Conservation (phyloP, 2,797 vertebrate species). For the Clangula hyemalis region DNA sequence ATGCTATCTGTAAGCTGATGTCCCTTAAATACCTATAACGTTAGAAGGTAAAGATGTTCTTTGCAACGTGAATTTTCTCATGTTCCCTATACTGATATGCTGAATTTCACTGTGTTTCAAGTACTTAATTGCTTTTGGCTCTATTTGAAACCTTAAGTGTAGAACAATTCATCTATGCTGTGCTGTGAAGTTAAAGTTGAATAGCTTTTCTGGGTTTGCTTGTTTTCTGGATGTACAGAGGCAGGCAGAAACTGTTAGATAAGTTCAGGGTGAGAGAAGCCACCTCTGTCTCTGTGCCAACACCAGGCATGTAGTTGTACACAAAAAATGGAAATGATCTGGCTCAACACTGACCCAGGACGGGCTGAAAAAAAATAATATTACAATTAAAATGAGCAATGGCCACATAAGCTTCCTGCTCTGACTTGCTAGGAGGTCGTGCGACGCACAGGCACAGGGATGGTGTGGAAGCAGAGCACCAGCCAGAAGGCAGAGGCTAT, state of each 20-base stretch:
- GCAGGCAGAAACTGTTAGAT: not conserved
- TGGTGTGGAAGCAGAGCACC: not conserved
- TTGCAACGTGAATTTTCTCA: not conserved
- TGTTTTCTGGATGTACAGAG: not conserved
- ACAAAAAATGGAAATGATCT: not conserved
- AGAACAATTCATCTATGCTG: not conserved
- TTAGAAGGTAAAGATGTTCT: not conserved
- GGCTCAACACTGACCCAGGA: not conserved
- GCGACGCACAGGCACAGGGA: not conserved
- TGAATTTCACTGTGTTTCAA: not conserved
- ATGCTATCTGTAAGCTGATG: not conserved
- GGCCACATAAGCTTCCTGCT: accelerated
- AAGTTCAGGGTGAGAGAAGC: not conserved
- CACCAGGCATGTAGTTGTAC: accelerated
- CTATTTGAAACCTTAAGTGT: not conserved
- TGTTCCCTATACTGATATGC: not conserved
- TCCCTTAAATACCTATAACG: not conserved
- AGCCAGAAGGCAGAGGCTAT: not conserved
- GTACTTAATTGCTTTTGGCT: not conserved
- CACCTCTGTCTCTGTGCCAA: not conserved
- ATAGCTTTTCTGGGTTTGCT: not conserved
- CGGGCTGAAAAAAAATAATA: not conserved
- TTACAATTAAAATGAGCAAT: not conserved
- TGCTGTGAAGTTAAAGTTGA: not conserved
- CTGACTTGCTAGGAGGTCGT: not conserved